Base-by-base conservation (phyloP, 2,113 vertebrate genomes). In the Ailuropoda melanoleuca region DNA sequence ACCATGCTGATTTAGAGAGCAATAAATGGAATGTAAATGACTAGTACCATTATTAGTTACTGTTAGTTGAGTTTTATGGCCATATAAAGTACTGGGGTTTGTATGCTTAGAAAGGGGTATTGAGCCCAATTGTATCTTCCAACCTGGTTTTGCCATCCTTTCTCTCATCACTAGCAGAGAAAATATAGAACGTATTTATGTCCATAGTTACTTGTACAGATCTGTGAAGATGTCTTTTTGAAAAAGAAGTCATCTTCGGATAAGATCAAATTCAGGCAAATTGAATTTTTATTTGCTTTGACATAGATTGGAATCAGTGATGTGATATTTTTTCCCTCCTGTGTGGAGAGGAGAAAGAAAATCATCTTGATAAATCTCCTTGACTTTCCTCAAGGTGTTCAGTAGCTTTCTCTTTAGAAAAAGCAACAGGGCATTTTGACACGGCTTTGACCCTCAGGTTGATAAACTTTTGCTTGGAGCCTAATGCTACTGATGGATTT, bases 201-300 rank as follows among this genome's bases (percentile, higher is more conserved):
- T 53, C 29, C 9, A 14, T 29, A 80, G 72, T 92, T n/a, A 94
- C 88, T 88, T 85, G 56, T 87, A 70, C 24, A 97, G 26, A 93
- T 70, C 66, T 93, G 64, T 74, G 75, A 96, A 60, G 83, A 93
- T 94, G 58, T 37, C 31, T 93, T 95, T 97, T 97, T 86, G 77
- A 97, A 97, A 92, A n/a, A 91, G 80, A 96, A 93, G 60, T 97
- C 72, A 81, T 94, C 74, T 87, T 96, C 72, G 68, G 96, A 90
- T 96, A 96, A 96, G 68, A 95, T 96, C 78, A 88, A 92, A 97
- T 90, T 92, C 55, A 91, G 62, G 64, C 29, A 95, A 83, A 96
- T 89, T 93, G 90, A 97, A 96, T 95, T 98, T 98, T 92, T 95
- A 88, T 94, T 97, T 94, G 68, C 82, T 95, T 66, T 94, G 75